Evolutionary conservation across 1,140 invertebrate species (phyloP).

Genomic region (Drosophila malerkotliana): DNA sequence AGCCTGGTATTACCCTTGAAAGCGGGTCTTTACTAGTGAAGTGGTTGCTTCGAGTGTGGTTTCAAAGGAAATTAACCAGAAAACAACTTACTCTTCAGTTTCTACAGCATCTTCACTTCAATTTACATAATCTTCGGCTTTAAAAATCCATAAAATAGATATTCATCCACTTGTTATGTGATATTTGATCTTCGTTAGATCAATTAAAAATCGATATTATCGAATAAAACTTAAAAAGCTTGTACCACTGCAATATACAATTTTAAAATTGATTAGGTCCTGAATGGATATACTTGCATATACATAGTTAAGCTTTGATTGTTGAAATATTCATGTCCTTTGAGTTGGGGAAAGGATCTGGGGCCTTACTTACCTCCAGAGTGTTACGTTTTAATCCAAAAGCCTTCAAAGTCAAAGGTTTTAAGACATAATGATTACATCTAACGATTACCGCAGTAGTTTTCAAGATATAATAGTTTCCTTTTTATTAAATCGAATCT

Average conservation of each 20-base stretch:
- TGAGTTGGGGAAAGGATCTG: too few species aligned
- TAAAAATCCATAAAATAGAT: conserved; percentile 4
- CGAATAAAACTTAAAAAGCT: neutral
- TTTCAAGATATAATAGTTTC: too few species aligned
- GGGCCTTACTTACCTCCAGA: too few species aligned
- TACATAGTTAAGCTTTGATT: too few species aligned
- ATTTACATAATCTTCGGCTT: neutral
- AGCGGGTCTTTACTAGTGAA: conserved; percentile 10
- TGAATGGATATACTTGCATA: too few species aligned
- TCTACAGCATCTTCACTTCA: neutral
- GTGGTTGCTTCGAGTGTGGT: neutral
- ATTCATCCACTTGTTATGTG: conserved; percentile 3
- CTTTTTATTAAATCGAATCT: too few species aligned
- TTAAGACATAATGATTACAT: too few species aligned
- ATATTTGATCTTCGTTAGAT: conserved; percentile 1
- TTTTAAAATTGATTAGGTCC: conserved; percentile 8
- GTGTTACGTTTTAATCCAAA: too few species aligned
- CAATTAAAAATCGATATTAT: neutral
- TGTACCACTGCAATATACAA: conserved; percentile 19
- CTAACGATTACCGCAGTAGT: too few species aligned
- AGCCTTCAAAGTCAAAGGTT: too few species aligned
- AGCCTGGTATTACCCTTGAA: neutral
- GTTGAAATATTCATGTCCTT: too few species aligned
- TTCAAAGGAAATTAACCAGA: neutral
- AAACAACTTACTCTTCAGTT: conserved; percentile 31